Evolutionary conservation across 2,113 vertebrate genomes (phyloP), one percentile per base, ranked within the genome.

Genomic region (Oreochromis aureus): DNA sequence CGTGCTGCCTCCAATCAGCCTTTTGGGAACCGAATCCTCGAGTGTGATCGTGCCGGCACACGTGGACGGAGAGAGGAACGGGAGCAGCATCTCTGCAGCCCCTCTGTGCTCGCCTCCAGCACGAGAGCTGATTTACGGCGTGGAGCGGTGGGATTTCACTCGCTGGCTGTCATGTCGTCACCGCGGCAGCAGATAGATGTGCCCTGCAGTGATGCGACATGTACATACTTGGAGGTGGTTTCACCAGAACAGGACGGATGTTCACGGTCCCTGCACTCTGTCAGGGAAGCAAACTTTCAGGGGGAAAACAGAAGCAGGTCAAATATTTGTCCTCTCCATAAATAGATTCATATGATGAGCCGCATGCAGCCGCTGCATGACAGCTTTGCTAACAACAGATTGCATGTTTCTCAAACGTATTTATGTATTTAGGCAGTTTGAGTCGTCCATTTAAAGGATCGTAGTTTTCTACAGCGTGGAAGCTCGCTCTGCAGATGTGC

Each of bases 371-470:
- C 0, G 12, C n/a, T 71, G 7, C 1, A 39, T n/a, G 61, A 18
- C 11, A 0, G 66, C 59, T 44, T 24, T 27, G 12, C 39, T 24
- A 24, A 24, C n/a, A 22, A 41, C 63, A 10, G 13, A 27, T 46
- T 73, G 8, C 66, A 73, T 46, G n/a, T 73, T 10, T 1, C 66
- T 24, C 1, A 73, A 73, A 73, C 66, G 16, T 16, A 73, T 0
- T 73, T 73, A 73, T 63, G 32, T 4, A 36, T 2, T 63, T 32
- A 63, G 0, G 0, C 59, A 36, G 32, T 66, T 12, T 7, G 18
- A 66, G 7, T 66, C 4, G 10, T 36, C 32, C 61, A 0, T 36
- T 4, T n/a, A n/a, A 36, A 66, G 32, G 32, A 66, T 36, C 61
- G n/a, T 66, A 0, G 61, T n/a, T 12, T 66, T n/a, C 10, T 59